Evolutionary conservation across 2,113 vertebrate species (phyloP).

Genomic region (Isichthys henryi): DNA sequence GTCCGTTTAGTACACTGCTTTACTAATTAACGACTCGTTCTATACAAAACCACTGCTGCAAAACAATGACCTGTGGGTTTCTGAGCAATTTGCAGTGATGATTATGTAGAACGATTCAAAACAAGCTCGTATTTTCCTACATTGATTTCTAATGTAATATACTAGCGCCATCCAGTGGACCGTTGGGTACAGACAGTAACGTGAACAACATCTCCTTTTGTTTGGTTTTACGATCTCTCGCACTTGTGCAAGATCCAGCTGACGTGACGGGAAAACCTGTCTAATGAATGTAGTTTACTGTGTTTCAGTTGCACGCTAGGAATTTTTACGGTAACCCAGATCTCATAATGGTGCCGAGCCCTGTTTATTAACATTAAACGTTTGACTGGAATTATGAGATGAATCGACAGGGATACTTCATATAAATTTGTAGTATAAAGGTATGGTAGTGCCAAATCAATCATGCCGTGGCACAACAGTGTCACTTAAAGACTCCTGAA

Average conservation of each 20-base stretch:
- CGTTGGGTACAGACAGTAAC: too few relatives aligned
- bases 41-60: not conserved
- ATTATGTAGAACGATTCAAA: constrained; percentile 9
- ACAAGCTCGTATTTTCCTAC: not conserved
- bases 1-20: not conserved
- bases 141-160: not conserved
- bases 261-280: not conserved
- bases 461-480: not conserved
- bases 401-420: not conserved
- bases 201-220: not conserved
- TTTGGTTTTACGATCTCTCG: not conserved
- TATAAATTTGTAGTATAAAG: not conserved
- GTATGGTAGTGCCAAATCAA: not conserved
- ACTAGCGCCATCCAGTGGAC: not conserved
- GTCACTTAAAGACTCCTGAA: not conserved
- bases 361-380: not conserved
- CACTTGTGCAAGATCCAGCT: not conserved
- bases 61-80: constrained; percentile 8
- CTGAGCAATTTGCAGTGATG: not conserved
- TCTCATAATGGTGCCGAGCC: not conserved
- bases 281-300: not conserved
- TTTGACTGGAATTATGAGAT: not conserved
- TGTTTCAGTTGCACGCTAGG: not conserved
- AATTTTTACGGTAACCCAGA: not conserved
- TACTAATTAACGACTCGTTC: not conserved